These are phyloP conservation scores for Antennarius striatus DNA, from an alignment of 2,113 vertebrate species.

Conservation along the genomic window DNA sequence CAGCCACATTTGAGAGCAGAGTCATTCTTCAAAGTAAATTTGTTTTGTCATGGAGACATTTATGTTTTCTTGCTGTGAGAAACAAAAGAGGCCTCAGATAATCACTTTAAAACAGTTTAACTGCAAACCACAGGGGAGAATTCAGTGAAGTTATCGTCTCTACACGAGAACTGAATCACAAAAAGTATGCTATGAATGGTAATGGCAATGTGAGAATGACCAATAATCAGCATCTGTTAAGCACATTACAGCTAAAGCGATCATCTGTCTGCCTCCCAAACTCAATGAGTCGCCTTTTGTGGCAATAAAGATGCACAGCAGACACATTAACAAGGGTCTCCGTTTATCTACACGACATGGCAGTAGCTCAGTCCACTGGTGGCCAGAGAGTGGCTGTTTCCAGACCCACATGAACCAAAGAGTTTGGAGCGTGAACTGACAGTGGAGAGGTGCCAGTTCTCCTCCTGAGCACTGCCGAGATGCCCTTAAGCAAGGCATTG, in stretches of 20 bases:
- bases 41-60: conserved; percentile 44
- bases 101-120: conserved; percentile 54
- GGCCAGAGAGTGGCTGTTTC: too few species aligned
- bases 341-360: conserved; percentile 2
- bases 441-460: too few species aligned
- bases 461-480: too few species aligned
- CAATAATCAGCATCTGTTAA: conserved; percentile 40
- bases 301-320: conserved; percentile 11
- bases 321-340: background rate
- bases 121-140: conserved; percentile 7
- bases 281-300: conserved; percentile 19
- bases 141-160: background rate
- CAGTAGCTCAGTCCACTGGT: too few species aligned
- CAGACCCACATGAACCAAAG: background rate
- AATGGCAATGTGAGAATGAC: conserved; percentile 12
- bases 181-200: background rate
- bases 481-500: too few species aligned
- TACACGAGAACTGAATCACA: conserved; percentile 10
- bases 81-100: conserved; percentile 44
- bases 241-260: conserved; percentile 12
- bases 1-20: conserved; percentile 51
- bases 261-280: conserved; percentile 32
- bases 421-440: too few species aligned
- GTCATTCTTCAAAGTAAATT: conserved; percentile 57
- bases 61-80: conserved; percentile 42